phyloP scores from a whole-genome alignment of 2,888 invertebrate species.

The Perizoma flavofasciatum region DNA sequence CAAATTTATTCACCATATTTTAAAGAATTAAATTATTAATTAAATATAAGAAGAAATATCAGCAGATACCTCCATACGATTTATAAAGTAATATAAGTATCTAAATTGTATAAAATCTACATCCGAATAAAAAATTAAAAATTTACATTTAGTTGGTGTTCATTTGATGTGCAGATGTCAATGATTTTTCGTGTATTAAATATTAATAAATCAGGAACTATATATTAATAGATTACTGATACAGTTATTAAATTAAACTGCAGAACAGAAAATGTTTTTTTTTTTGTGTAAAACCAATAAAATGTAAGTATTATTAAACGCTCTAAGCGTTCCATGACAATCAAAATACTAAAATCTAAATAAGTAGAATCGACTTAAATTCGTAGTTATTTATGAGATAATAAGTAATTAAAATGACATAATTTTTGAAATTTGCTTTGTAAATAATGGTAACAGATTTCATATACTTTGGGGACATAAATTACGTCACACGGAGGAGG shows the following conservation, averaged over 20 bases:
- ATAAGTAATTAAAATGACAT: slow-evolving; percentile 1
- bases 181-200: slow-evolving; percentile 9
- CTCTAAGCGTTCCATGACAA: slow-evolving; percentile 11
- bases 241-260: background rate
- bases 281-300: background rate
- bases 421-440: no score
- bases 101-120: slow-evolving; percentile 12
- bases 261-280: background rate
- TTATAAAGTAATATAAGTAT: slow-evolving; percentile 6
- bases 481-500: no score
- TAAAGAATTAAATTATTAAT: background rate
- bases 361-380: slow-evolving; percentile 23
- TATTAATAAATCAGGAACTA: slow-evolving; percentile 13
- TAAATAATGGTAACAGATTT: no score
- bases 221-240: slow-evolving; percentile 2
- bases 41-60: slow-evolving; percentile 1
- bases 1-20: no score
- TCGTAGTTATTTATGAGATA: slow-evolving; percentile 17
- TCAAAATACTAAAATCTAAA: slow-evolving; percentile 8
- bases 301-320: slow-evolving; percentile 1
- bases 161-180: slow-evolving; percentile 1
- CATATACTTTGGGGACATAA: no score
- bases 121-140: slow-evolving; percentile 4
- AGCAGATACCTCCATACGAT: slow-evolving; percentile 8
- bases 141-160: slow-evolving; percentile 7